Percentiles rank a stretch among this genome's conserved stretches.
These are phyloP conservation scores for Drosophila parvula DNA, from an alignment of 1,140 invertebrate species.

Conservation along the genomic window DNA sequence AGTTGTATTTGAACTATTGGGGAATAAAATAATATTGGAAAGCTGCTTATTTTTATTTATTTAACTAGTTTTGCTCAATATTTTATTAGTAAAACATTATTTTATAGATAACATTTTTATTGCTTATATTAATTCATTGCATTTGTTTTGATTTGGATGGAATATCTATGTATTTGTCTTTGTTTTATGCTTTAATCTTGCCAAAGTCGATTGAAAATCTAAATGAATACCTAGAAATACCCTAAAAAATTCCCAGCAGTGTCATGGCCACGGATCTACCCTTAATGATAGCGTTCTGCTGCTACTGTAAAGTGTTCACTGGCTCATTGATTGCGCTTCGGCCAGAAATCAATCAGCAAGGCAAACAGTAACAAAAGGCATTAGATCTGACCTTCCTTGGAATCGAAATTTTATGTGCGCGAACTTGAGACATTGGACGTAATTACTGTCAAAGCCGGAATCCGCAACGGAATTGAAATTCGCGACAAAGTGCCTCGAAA, in stretches of 20 bases:
- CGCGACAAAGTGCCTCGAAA: conserved; percentile 59
- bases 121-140: neutral
- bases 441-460: conserved; percentile 71
- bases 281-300: conserved; percentile 35
- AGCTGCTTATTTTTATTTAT: neutral
- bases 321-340: conserved; percentile 59
- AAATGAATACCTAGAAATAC: conserved; percentile 1
- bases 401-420: conserved; percentile 71
- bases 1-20: neutral
- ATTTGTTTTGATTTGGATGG: too few species aligned
- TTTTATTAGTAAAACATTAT: neutral
- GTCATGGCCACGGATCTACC: conserved; percentile 24
- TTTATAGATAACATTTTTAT: neutral
- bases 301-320: conserved; percentile 66
- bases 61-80: neutral
- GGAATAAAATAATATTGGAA: neutral
- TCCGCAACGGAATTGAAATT: conserved; percentile 46
- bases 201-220: neutral
- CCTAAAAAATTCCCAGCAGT: neutral
- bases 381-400: conserved; percentile 68
- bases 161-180: neutral
- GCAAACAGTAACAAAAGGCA: conserved; percentile 63
- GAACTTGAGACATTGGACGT: conserved; percentile 74
- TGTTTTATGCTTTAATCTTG: neutral
- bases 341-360: conserved; percentile 76